A percentile compares a stretch with the other conserved stretches of the same genome.
Evolutionary conservation across 2,797 vertebrate genomes (phyloP).

Genomic region (Otus scops): DNA sequence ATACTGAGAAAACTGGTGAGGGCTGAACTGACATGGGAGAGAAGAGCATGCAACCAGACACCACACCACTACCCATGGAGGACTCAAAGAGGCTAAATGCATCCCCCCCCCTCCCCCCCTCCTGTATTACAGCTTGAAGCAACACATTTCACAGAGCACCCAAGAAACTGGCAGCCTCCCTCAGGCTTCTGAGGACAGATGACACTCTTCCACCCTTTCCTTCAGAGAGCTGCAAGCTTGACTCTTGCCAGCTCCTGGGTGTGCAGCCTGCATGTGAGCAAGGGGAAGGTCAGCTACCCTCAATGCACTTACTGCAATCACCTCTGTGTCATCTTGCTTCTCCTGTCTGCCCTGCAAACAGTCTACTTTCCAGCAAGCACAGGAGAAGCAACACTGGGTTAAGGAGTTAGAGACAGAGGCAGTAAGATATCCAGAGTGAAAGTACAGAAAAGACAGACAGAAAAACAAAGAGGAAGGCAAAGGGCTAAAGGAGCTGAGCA

Average conservation of each 20-base stretch:
- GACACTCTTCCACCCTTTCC: background rate
- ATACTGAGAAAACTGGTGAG: background rate
- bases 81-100: background rate
- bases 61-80: background rate
- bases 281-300: background rate
- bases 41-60: background rate
- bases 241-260: background rate
- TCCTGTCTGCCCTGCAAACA: background rate
- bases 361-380: background rate
- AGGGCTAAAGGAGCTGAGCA: background rate
- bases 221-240: background rate
- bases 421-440: background rate
- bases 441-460: background rate
- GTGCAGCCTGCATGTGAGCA: background rate
- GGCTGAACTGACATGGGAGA: background rate
- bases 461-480: background rate
- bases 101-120: background rate
- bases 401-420: background rate
- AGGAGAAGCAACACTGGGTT: background rate
- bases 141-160: background rate
- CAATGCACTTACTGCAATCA: background rate
- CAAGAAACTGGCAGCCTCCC: background rate
- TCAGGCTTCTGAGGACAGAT: background rate
- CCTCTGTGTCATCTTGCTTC: background rate
- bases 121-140: background rate